These are phyloP conservation scores for Panthera uncia DNA, from an alignment of 2,113 vertebrate species.

Conservation along the genomic window DNA sequence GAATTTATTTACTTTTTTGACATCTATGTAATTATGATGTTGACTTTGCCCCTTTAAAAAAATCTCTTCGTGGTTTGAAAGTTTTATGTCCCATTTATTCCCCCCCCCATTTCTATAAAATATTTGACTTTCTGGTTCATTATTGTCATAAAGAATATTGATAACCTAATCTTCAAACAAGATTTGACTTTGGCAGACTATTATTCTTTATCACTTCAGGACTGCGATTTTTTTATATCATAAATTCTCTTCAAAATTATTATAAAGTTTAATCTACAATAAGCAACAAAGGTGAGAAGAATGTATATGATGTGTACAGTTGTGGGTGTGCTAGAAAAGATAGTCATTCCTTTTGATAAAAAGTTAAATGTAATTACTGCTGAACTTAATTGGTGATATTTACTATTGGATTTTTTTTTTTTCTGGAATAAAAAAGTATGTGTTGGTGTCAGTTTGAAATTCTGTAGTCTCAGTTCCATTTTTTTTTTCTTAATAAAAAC, in stretches of 20 bases:
- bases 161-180: background rate
- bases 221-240: background rate
- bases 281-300: background rate
- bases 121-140: background rate
- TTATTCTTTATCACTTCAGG: background rate
- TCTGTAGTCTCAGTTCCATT: background rate
- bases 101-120: background rate
- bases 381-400: background rate
- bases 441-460: background rate
- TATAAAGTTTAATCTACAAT: background rate
- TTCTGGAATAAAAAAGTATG: background rate
- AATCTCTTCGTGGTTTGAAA: background rate
- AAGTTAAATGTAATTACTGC: background rate
- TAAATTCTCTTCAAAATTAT: background rate
- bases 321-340: background rate
- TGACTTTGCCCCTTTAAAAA: background rate
- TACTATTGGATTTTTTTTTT: background rate
- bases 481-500: constrained; percentile 11
- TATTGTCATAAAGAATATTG: background rate
- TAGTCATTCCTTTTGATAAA: background rate
- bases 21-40: background rate
- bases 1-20: background rate
- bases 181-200: background rate
- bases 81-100: background rate
- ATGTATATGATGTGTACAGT: background rate